Percentiles rank a stretch among this genome's conserved stretches.
These are phyloP conservation scores for Origma solitaria DNA, from an alignment of 2,113 vertebrate genomes.

Conservation along the genomic window DNA sequence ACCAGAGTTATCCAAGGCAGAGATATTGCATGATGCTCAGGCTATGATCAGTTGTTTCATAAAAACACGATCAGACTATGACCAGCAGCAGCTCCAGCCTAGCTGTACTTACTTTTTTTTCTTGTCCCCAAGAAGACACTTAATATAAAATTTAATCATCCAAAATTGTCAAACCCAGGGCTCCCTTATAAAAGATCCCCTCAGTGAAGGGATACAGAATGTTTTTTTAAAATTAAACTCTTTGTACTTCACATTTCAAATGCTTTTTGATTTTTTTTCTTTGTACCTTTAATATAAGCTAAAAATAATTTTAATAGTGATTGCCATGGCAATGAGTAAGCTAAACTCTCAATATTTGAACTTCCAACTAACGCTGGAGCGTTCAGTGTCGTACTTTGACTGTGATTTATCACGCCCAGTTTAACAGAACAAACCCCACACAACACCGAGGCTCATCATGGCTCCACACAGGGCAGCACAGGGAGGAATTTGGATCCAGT, in stretches of 20 bases:
- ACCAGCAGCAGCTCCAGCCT: background rate
- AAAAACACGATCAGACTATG: background rate
- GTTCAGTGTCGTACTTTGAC: background rate
- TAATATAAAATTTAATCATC: conserved; percentile 29
- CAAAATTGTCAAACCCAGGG: background rate
- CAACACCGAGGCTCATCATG: background rate
- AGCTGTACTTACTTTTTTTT: background rate
- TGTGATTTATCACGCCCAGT: background rate
- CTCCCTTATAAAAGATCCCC: background rate
- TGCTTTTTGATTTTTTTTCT: background rate
- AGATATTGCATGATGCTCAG: background rate
- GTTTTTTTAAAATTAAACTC: background rate
- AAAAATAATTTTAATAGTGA: conserved; percentile 56
- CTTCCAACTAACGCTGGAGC: background rate
- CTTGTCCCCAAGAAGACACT: background rate
- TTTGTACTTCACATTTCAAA: background rate
- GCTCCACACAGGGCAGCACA: background rate
- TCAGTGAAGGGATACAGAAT: background rate
- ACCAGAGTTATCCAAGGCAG: background rate
- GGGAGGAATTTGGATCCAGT: background rate
- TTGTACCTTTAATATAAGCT: conserved; percentile 14
- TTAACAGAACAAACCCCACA: background rate
- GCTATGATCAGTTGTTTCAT: background rate
- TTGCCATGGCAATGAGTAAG: conserved; percentile 59
- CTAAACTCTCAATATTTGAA: conserved; percentile 19